A percentile compares a stretch with the other conserved stretches of the same genome.
Conservation (phyloP, 2,888 invertebrate species). For the Cataglyphis rosenhaueri region DNA sequence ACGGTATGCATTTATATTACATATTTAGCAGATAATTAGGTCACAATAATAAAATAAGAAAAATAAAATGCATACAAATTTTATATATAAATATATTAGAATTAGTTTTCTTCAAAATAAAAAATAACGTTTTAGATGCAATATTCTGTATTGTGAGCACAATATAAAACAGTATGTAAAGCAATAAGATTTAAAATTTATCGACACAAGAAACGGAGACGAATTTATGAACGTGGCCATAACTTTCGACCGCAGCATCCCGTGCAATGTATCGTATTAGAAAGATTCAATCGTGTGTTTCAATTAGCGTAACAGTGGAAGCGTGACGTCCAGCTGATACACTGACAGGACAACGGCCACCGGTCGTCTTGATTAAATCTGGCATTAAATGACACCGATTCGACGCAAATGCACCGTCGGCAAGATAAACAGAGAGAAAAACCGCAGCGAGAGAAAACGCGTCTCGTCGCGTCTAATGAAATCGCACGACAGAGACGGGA, state of each 20-base stretch:
- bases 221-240: slow-evolving; percentile 19
- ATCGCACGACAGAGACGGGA: slow-evolving; percentile 11
- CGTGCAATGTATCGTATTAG: slow-evolving; percentile 4
- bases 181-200: slow-evolving; percentile 9
- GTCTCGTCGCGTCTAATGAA: slow-evolving; percentile 44
- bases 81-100: background rate
- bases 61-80: background rate
- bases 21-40: background rate
- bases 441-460: slow-evolving; percentile 31
- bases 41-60: background rate
- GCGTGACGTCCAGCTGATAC: background rate
- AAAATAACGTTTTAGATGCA: background rate
- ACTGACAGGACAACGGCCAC: background rate
- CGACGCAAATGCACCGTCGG: slow-evolving; percentile 3
- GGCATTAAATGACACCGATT: slow-evolving; percentile 27
- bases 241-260: slow-evolving; percentile 2
- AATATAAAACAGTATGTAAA: slow-evolving; percentile 8
- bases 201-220: background rate
- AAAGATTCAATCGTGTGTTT: slow-evolving; percentile 39
- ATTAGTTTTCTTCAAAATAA: background rate
- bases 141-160: background rate
- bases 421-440: slow-evolving; percentile 1
- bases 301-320: slow-evolving; percentile 47
- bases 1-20: background rate
- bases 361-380: slow-evolving; percentile 34